A percentile compares a stretch with the other conserved stretches of the same genome.
phyloP scores from a whole-genome alignment of 2,113 vertebrate genomes.

The Willisornis vidua region DNA sequence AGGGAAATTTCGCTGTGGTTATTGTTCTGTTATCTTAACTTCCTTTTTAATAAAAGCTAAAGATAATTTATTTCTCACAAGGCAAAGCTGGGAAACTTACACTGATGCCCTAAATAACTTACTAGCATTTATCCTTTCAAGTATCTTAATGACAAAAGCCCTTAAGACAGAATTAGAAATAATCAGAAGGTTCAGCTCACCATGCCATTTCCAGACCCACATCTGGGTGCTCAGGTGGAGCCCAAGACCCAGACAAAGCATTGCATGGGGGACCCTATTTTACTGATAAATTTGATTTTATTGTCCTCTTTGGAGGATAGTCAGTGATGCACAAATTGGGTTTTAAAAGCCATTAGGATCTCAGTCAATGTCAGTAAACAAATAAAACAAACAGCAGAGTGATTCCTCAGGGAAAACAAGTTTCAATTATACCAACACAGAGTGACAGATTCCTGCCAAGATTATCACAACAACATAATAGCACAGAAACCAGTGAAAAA shows the following conservation, averaged over 20 bases:
- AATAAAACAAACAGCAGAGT: constrained; percentile 68
- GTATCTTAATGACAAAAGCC: constrained; percentile 14
- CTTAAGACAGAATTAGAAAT: neutral
- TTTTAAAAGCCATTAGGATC: constrained; percentile 74
- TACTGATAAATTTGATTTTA: constrained; percentile 65
- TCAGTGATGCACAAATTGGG: constrained; percentile 70
- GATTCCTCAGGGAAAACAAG: constrained; percentile 68
- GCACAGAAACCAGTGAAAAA: constrained; percentile 61
- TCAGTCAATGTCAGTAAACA: constrained; percentile 74
- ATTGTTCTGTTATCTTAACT: constrained; percentile 20
- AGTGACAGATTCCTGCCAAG: constrained; percentile 71
- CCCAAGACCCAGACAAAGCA: neutral
- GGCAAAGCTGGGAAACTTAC: neutral
- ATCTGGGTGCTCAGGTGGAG: constrained; percentile 9
- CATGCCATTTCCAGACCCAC: neutral
- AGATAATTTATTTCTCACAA: constrained; percentile 22
- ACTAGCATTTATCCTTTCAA: neutral
- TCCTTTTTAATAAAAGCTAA: constrained; percentile 11
- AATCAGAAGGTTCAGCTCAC: neutral
- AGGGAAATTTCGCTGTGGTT: neutral
- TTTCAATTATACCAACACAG: constrained; percentile 69
- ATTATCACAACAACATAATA: constrained; percentile 66
- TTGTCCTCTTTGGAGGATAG: constrained; percentile 68
- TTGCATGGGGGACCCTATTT: constrained; percentile 14
- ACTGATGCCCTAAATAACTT: neutral